phyloP scores from a whole-genome alignment of 2,113 vertebrate species.

The Ageneiosus marmoratus region DNA sequence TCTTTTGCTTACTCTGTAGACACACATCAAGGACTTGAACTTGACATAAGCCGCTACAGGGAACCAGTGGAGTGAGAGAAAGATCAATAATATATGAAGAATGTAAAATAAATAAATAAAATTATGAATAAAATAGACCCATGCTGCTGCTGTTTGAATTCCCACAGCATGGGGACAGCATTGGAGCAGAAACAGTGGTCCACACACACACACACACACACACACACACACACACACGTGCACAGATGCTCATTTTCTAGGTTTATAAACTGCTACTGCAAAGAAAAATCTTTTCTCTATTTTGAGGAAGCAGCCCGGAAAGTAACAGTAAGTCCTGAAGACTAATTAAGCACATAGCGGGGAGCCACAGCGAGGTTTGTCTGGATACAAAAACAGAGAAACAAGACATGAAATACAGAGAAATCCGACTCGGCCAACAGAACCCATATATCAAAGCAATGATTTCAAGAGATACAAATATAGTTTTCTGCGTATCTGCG shows the following conservation, averaged over 20 bases:
- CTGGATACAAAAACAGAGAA: conserved; percentile 17
- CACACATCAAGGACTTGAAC: not conserved
- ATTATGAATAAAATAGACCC: conserved; percentile 17
- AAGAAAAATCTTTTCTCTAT: conserved; percentile 1
- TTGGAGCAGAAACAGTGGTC: conserved; percentile 29
- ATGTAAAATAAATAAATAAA: conserved; percentile 18
- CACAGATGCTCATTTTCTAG: not conserved
- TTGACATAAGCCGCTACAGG: not conserved
- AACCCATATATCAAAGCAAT: not conserved
- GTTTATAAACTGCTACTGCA: conserved; percentile 13
- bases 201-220: conserved; percentile 35
- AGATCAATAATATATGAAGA: not conserved
- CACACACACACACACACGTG: conserved; percentile 30
- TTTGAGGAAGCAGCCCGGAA: conserved; percentile 4
- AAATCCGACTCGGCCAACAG: conserved; percentile 14
- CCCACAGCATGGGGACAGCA: conserved; percentile 48
- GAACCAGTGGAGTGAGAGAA: not conserved
- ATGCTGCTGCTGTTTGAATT: conserved; percentile 44
- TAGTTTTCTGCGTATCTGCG: not conserved
- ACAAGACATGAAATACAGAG: conserved; percentile 19
- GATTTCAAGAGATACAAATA: conserved; percentile 10
- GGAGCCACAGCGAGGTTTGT: conserved; percentile 25
- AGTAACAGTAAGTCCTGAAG: conserved; percentile 20
- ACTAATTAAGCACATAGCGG: conserved; percentile 18
- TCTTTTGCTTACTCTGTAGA: not conserved